A percentile compares a stretch with the other conserved stretches of the same genome.
Evolutionary conservation across 2,113 vertebrate genomes (phyloP).

Genomic region (Coregonus clupeaformis): DNA sequence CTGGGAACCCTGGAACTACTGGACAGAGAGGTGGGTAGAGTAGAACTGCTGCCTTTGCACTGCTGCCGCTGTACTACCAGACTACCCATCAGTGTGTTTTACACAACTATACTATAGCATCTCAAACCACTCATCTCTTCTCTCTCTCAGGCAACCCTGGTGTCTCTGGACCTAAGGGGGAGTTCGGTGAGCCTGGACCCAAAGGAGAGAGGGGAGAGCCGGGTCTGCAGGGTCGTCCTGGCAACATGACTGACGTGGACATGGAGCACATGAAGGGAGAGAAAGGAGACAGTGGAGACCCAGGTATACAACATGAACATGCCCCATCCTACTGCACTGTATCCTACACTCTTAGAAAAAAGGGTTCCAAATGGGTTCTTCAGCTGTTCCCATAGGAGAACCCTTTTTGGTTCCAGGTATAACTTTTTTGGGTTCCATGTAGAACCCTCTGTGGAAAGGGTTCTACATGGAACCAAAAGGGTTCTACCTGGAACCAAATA

Average conservation of each 20-base stretch:
- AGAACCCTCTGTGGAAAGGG: too few relatives aligned
- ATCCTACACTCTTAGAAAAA: too few relatives aligned
- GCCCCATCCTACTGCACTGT: too few relatives aligned
- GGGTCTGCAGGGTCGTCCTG: constrained; percentile 84
- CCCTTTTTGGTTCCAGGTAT: not conserved
- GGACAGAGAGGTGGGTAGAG: constrained; percentile 83
- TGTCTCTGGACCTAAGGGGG: constrained; percentile 76
- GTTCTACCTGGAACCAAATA: too few relatives aligned
- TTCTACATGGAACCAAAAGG: too few relatives aligned
- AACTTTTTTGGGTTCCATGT: not conserved
- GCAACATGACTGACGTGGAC: constrained; percentile 76
- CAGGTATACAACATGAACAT: constrained; percentile 69
- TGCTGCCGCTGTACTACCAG: too few relatives aligned
- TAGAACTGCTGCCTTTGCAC: too few relatives aligned
- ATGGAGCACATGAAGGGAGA: constrained; percentile 91
- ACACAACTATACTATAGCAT: too few relatives aligned
- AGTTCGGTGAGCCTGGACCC: constrained; percentile 74
- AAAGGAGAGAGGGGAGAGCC: constrained; percentile 90
- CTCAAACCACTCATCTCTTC: not conserved
- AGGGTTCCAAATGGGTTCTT: too few relatives aligned
- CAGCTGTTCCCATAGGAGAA: not conserved
- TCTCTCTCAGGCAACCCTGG: constrained; percentile 80
- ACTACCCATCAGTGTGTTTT: too few relatives aligned
- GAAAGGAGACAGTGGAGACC: constrained; percentile 86
- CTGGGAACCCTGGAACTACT: constrained; percentile 77